Evolutionary conservation across 2,888 invertebrate genomes (phyloP).

Genomic region (Melanchra persicariae): DNA sequence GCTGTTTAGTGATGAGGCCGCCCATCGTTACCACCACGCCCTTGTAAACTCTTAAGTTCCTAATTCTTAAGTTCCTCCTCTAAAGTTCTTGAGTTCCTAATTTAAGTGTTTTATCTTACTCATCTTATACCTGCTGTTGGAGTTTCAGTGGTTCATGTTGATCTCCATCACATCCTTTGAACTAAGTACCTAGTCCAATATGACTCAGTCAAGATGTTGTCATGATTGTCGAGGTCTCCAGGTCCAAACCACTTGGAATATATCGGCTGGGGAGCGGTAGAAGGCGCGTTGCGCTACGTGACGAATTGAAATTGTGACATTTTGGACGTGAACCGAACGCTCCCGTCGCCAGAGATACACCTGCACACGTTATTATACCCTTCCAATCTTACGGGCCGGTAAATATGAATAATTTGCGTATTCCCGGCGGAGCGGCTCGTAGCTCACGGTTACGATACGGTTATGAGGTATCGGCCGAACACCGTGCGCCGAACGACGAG

Average conservation of each 20-base stretch:
- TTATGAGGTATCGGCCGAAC: conserved; percentile 40
- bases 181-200: too few species aligned
- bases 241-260: background rate
- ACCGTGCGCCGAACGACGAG: conserved; percentile 25
- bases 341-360: background rate
- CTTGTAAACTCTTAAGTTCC: too few species aligned
- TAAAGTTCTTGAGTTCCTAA: too few species aligned
- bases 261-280: background rate
- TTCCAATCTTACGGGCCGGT: conserved; percentile 35
- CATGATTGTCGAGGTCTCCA: background rate
- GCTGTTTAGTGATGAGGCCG: too few species aligned
- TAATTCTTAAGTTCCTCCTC: too few species aligned
- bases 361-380: conserved; percentile 6
- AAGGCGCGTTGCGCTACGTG: conserved; percentile 1
- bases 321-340: background rate
- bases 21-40: too few species aligned
- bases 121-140: too few species aligned
- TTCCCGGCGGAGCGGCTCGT: conserved; percentile 31
- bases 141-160: too few species aligned
- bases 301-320: conserved; percentile 34
- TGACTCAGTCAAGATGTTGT: too few species aligned
- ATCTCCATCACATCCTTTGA: too few species aligned
- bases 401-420: conserved; percentile 51
- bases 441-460: conserved; percentile 37
- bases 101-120: too few species aligned